A percentile compares a stretch with the other conserved stretches of the same genome.
These are phyloP conservation scores for Glossophaga mutica DNA, from an alignment of 2,797 vertebrate genomes.

Conservation along the genomic window DNA sequence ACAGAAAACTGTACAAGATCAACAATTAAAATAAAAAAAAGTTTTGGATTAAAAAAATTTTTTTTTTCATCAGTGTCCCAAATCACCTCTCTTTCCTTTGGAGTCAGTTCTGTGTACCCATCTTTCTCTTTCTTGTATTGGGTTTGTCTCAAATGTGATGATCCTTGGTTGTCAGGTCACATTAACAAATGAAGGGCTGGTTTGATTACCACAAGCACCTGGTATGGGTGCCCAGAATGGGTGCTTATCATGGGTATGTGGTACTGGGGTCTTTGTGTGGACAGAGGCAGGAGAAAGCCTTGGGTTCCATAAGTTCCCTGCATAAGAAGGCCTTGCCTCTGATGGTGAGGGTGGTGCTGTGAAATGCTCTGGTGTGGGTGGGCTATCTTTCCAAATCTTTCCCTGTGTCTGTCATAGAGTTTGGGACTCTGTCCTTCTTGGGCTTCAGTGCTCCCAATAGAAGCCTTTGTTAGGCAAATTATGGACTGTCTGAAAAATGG, in stretches of 20 bases:
- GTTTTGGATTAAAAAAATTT: no score
- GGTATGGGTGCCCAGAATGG: neutral
- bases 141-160: neutral
- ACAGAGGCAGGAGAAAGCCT: neutral
- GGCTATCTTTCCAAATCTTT: neutral
- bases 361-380: neutral
- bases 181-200: neutral
- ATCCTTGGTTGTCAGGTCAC: neutral
- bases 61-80: neutral
- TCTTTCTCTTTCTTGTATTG: neutral
- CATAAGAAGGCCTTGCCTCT: neutral
- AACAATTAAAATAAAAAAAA: no score
- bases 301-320: neutral
- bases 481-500: neutral
- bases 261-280: neutral
- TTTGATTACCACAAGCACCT: neutral
- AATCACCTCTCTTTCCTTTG: constrained; percentile 1
- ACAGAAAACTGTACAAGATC: no score
- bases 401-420: neutral
- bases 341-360: neutral
- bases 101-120: neutral
- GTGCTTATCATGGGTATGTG: neutral
- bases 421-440: neutral
- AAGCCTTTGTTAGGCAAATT: neutral
- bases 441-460: neutral